These are phyloP conservation scores for Lochmaea capreae DNA, from an alignment of 2,888 invertebrate species.

Conservation along the genomic window DNA sequence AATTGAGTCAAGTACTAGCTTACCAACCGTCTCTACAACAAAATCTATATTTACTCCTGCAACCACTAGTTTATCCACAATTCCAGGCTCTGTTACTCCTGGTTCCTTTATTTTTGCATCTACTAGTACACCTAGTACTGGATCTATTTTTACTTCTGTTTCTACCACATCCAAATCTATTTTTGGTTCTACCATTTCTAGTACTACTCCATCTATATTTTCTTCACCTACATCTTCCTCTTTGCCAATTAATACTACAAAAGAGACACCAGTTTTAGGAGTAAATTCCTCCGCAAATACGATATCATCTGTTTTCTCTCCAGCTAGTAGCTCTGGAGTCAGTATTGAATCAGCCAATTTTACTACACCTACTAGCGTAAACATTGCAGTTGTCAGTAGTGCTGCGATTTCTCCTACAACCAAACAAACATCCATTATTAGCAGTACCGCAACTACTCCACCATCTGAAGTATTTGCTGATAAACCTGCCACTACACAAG, in stretches of 20 bases:
- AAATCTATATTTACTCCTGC: background rate
- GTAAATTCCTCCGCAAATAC: too few species aligned
- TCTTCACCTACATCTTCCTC: constrained; percentile 2
- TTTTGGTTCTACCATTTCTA: constrained; percentile 45
- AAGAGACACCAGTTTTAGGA: too few species aligned
- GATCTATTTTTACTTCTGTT: background rate
- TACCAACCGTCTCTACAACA: background rate
- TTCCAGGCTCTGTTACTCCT: constrained; percentile 2
- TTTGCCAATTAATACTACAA: background rate
- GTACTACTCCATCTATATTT: constrained; percentile 25
- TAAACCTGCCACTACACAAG: constrained; percentile 42
- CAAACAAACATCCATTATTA: background rate
- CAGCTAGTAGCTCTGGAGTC: background rate
- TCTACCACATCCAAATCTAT: constrained; percentile 46
- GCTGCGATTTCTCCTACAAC: background rate
- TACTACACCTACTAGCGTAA: background rate
- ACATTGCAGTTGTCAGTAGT: background rate
- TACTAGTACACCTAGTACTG: background rate
- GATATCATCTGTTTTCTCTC: background rate
- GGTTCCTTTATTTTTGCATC: constrained; percentile 1
- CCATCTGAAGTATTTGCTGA: constrained; percentile 7
- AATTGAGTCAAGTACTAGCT: background rate
- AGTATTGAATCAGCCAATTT: background rate
- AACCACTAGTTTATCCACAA: constrained; percentile 1
- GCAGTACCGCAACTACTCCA: constrained; percentile 16